phyloP scores from a whole-genome alignment of 2,888 invertebrate genomes.

The Branchellion lobata region DNA sequence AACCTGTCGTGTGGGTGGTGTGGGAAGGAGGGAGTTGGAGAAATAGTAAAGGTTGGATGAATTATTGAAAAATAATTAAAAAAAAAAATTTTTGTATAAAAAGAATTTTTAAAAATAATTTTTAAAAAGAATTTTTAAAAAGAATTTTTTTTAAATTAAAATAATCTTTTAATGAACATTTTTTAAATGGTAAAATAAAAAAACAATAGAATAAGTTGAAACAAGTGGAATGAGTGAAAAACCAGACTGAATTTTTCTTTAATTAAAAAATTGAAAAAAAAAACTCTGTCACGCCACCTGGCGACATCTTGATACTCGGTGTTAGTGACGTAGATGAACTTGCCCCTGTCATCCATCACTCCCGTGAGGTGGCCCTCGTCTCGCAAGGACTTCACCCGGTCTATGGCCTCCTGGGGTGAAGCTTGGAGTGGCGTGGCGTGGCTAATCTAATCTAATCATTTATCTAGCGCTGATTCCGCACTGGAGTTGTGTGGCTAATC shows the following conservation, averaged over 20 bases:
- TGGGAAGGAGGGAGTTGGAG: no score
- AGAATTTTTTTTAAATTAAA: no score
- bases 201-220: no score
- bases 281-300: no score
- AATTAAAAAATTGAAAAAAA: no score
- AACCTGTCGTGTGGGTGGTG: background rate
- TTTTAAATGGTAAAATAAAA: no score
- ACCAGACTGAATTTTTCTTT: no score
- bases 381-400: conserved; percentile 80
- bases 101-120: background rate
- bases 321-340: conserved; percentile 93
- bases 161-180: no score
- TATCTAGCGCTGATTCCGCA: no score
- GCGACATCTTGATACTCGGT: conserved; percentile 88
- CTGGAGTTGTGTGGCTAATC: no score
- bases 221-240: no score
- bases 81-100: background rate
- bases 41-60: background rate
- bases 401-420: conserved; percentile 61
- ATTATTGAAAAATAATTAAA: background rate
- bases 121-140: background rate
- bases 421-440: background rate
- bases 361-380: conserved; percentile 81
- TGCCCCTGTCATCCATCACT: conserved; percentile 96
- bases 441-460: no score